Base-by-base conservation (phyloP, 2,888 invertebrate genomes). In the Mongoloraphidia duomilia region DNA sequence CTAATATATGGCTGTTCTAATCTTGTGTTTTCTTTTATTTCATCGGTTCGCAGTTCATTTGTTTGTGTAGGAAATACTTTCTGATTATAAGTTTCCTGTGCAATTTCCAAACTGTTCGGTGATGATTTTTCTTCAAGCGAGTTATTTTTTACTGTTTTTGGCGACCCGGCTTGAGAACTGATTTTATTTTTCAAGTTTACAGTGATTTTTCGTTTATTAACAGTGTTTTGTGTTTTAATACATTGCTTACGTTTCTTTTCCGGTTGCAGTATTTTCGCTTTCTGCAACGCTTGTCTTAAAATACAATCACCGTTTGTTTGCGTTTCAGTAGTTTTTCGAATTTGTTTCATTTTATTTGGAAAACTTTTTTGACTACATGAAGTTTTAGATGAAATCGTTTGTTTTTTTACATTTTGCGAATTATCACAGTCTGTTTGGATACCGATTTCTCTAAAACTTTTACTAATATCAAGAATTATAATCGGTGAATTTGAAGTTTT, bases 231-330 rank as follows among this genome's bases (percentile, higher is more conserved):
- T 17, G 40, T 49, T 17, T 52, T 44, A 41, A 38, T 53, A 33
- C 56, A 53, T 49, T 50, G 9, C 41, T 49, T 9, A 45, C 46
- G 13, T 45, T 44, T 57, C 57, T 35, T 60, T 57, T 54, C 58
- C 58, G 2, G 58, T 58, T 50, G 50, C n/a, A 44, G 37, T 34
- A 54, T 51, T 34, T 54, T 47, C 9, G 55, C 54, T 11, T 52
- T 52, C 47, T 53, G 41, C 50, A 55, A 57, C 14, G 58, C 54
- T 52, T 58, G 59, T 49, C 55, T 59, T 11, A 56, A 50, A 37
- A 59, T 52, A 50, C 58, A 65, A 57, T 65, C 64, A 8, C 63
- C 62, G 37, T 60, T 63, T 1, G 70, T 70, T 60, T 70, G 70
- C 8, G 70, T 70, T 60, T 68, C 66, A 12, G 64, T 64, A 45